A percentile compares a stretch with the other conserved stretches of the same genome.
Evolutionary conservation across 2,888 invertebrate species (phyloP).

Genomic region (Leucophora obtusa): DNA sequence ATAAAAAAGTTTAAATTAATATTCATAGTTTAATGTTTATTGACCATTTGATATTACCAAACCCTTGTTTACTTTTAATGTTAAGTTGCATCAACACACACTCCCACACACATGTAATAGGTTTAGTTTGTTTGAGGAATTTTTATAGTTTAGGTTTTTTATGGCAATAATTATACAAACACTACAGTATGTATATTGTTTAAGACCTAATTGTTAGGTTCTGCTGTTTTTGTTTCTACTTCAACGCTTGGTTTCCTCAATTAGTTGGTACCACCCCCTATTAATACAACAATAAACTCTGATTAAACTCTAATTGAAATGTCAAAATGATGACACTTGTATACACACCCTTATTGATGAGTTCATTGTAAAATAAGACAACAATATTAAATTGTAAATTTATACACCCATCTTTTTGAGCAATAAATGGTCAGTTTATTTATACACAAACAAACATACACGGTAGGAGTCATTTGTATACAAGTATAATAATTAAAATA

Average conservation of each 20-base stretch:
- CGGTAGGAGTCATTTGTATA: neutral
- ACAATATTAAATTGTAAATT: slow-evolving; percentile 62
- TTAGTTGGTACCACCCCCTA: slow-evolving; percentile 56
- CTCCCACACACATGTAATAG: neutral
- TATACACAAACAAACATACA: slow-evolving; percentile 9
- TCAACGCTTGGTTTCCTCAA: neutral
- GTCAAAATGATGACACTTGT: slow-evolving; percentile 64
- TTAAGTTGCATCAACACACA: neutral
- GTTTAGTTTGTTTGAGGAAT: neutral
- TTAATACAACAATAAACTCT: slow-evolving; percentile 64
- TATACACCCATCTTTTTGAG: slow-evolving; percentile 52
- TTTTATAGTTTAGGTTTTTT: neutral
- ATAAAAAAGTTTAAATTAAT: neutral
- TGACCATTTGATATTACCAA: slow-evolving; percentile 1
- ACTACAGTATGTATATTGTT: neutral
- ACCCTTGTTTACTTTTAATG: neutral
- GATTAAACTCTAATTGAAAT: slow-evolving; percentile 67
- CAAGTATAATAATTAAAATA: no score
- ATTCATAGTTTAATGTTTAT: slow-evolving; percentile 12
- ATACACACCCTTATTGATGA: slow-evolving; percentile 65
- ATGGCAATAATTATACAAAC: neutral
- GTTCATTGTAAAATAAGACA: slow-evolving; percentile 63
- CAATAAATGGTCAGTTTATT: slow-evolving; percentile 48
- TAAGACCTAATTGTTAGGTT: neutral
- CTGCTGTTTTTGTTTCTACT: neutral